Conservation (phyloP, 1,140 invertebrate genomes). For the Atta texana region DNA sequence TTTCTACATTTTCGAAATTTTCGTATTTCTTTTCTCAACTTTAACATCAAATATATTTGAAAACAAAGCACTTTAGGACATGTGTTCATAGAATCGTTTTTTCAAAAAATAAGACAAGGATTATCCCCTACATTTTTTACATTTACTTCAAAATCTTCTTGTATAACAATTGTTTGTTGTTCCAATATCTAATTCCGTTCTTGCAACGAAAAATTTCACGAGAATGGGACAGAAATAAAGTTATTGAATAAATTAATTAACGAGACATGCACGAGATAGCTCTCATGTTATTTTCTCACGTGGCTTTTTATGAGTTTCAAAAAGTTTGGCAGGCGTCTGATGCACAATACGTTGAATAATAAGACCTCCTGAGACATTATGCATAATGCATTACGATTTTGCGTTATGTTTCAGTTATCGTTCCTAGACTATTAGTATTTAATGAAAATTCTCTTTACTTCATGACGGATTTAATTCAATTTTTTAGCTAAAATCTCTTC, state of each 20-base stretch:
- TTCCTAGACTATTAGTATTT: background rate
- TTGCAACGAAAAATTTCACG: background rate
- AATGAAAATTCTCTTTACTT: constrained; percentile 41
- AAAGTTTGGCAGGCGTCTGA: constrained; percentile 23
- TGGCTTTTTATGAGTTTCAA: constrained; percentile 12
- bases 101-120: no score
- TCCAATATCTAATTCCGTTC: constrained; percentile 21
- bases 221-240: background rate
- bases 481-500: constrained; percentile 17
- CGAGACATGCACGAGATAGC: background rate
- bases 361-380: constrained; percentile 1
- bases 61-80: no score
- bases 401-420: background rate
- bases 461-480: background rate
- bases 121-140: no score
- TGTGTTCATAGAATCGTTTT: no score
- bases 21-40: no score
- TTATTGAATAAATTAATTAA: constrained; percentile 46
- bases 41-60: no score
- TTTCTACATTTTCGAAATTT: no score
- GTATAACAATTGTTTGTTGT: background rate
- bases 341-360: constrained; percentile 1
- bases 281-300: background rate
- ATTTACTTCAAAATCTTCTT: no score
- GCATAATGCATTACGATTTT: constrained; percentile 40